Conservation (phyloP, 2,888 invertebrate species). For the Rotaria socialis region DNA sequence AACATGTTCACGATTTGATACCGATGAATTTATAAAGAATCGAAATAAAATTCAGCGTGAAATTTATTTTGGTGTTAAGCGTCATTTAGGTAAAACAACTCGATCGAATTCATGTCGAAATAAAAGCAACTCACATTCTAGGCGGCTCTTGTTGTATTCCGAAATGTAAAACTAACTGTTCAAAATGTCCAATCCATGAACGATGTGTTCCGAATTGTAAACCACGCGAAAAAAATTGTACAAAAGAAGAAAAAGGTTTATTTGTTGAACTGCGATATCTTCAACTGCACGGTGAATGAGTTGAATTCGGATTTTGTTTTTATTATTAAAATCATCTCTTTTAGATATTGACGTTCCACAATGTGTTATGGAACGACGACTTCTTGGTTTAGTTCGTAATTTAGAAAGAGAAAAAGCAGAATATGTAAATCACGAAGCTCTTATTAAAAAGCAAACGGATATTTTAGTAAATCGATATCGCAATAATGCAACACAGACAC, state of each 20-base stretch:
- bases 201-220: conserved; percentile 38
- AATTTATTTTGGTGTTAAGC: conserved; percentile 43
- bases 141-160: conserved; percentile 43
- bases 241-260: conserved; percentile 42
- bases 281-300: conserved; percentile 1
- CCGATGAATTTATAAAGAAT: conserved; percentile 45
- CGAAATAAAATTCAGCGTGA: conserved; percentile 40
- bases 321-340: background rate
- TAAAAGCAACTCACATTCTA: background rate
- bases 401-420: conserved; percentile 45
- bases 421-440: conserved; percentile 42
- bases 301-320: background rate
- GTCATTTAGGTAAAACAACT: background rate
- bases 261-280: conserved; percentile 45
- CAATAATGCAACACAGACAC: background rate
- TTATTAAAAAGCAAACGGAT: conserved; percentile 44
- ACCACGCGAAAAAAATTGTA: conserved; percentile 9
- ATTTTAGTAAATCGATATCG: conserved; percentile 8
- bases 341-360: conserved; percentile 44
- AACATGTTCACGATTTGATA: conserved; percentile 39
- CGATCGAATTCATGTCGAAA: background rate
- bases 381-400: conserved; percentile 42
- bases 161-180: conserved; percentile 42
- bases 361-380: conserved; percentile 41
- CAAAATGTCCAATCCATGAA: conserved; percentile 38